Evolutionary conservation across 2,113 vertebrate species (phyloP).

Genomic region (Pseudorasbora parva): DNA sequence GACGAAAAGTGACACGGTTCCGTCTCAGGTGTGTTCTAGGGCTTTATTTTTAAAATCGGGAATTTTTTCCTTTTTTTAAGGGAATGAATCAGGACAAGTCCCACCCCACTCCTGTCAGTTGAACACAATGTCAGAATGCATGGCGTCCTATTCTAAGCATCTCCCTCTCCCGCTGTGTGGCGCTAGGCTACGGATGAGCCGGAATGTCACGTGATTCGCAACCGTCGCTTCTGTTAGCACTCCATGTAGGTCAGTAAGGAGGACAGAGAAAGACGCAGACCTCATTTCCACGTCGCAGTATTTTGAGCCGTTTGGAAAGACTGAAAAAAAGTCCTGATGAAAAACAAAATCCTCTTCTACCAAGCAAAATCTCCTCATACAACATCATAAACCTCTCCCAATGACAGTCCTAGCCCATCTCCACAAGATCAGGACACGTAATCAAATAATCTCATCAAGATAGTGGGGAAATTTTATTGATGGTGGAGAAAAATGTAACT

Average conservation of each 20-base stretch:
- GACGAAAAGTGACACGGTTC: constrained; percentile 78
- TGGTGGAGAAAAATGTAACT: constrained; percentile 24
- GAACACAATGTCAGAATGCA: constrained; percentile 60
- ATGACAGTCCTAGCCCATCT: constrained; percentile 28
- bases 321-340: constrained; percentile 36
- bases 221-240: constrained; percentile 61
- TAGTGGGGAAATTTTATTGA: constrained; percentile 38
- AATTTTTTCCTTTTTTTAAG: constrained; percentile 62
- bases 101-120: constrained; percentile 64
- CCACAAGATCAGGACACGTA: constrained; percentile 45
- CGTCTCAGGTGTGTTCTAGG: constrained; percentile 76
- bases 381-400: constrained; percentile 48
- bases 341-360: constrained; percentile 51
- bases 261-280: constrained; percentile 60
- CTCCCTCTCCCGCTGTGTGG: constrained; percentile 34
- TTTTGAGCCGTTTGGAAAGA: constrained; percentile 24
- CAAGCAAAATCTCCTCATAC: constrained; percentile 32
- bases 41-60: constrained; percentile 78
- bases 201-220: constrained; percentile 52
- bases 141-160: constrained; percentile 62
- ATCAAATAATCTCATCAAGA: constrained; percentile 57
- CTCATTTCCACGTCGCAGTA: constrained; percentile 49
- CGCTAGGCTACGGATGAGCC: constrained; percentile 53
- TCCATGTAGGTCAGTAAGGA: constrained; percentile 80
- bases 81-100: constrained; percentile 73